A percentile compares a stretch with the other conserved stretches of the same genome.
phyloP scores from a whole-genome alignment of 2,888 invertebrate genomes.

The Caradrina clavipalpis region DNA sequence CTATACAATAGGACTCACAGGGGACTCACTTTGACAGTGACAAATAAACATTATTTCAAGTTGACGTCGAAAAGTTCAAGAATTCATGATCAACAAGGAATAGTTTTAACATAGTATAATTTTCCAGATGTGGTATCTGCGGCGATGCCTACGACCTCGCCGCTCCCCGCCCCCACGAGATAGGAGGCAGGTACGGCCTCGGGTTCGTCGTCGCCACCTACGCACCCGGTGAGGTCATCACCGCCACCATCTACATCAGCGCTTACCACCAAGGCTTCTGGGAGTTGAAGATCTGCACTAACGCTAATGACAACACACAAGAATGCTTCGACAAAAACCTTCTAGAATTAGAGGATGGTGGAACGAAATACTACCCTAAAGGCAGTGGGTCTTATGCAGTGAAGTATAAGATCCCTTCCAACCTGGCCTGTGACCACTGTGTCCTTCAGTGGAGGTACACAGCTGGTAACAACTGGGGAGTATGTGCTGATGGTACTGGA shows the following conservation, averaged over 20 bases:
- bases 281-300: conserved; percentile 95
- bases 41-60: too few species aligned
- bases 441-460: conserved; percentile 96
- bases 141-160: conserved; percentile 95
- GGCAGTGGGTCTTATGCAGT: conserved; percentile 93
- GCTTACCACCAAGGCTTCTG: conserved; percentile 96
- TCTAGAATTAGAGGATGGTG: conserved; percentile 90
- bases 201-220: conserved; percentile 94
- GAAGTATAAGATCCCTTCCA: conserved; percentile 91
- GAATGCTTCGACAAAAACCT: conserved; percentile 94
- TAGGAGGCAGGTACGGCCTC: conserved; percentile 94
- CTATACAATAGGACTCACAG: background rate
- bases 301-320: conserved; percentile 92
- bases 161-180: conserved; percentile 94
- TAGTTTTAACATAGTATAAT: background rate
- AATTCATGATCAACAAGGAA: background rate
- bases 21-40: too few species aligned
- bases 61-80: background rate
- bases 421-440: conserved; percentile 94
- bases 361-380: conserved; percentile 92
- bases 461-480: conserved; percentile 96
- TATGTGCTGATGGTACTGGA: conserved; percentile 92
- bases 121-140: conserved; percentile 93
- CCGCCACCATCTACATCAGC: conserved; percentile 94
- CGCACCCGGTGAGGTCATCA: conserved; percentile 92